These are phyloP conservation scores for Apeltes quadracus DNA, from an alignment of 2,113 vertebrate genomes.

Conservation along the genomic window DNA sequence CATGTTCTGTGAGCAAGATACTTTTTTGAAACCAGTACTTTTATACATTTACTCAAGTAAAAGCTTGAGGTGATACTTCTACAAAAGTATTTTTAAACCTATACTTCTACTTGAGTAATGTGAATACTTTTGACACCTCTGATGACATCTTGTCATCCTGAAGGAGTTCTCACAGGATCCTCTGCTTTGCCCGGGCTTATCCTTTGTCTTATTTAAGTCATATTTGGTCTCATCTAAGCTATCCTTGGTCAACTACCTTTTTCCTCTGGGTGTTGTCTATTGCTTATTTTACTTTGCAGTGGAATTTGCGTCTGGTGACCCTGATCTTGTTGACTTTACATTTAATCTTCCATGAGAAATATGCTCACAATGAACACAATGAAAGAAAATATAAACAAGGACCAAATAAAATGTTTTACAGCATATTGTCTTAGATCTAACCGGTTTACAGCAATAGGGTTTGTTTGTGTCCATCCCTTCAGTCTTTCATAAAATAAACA, in stretches of 20 bases:
- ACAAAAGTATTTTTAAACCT: too few species aligned
- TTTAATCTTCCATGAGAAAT: background rate
- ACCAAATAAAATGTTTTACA: background rate
- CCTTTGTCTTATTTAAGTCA: conserved; percentile 90
- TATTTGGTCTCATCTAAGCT: conserved; percentile 92
- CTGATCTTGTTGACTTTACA: background rate
- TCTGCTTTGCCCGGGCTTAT: too few species aligned
- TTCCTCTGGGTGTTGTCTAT: conserved; percentile 85
- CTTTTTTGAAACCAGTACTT: too few species aligned
- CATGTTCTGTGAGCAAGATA: too few species aligned
- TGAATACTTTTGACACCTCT: too few species aligned
- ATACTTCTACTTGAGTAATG: too few species aligned
- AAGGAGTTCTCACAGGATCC: too few species aligned
- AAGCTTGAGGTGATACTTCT: too few species aligned
- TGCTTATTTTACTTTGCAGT: too few species aligned
- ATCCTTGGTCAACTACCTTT: conserved; percentile 76
- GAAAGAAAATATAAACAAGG: background rate
- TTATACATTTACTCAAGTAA: too few species aligned
- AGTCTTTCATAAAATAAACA: conserved; percentile 13
- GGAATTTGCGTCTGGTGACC: background rate
- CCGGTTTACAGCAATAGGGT: background rate
- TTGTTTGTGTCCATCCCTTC: background rate
- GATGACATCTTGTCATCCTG: too few species aligned
- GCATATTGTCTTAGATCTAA: background rate
- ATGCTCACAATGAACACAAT: background rate